Conservation (phyloP, 2,888 invertebrate genomes). For the Erebia epiphron region DNA sequence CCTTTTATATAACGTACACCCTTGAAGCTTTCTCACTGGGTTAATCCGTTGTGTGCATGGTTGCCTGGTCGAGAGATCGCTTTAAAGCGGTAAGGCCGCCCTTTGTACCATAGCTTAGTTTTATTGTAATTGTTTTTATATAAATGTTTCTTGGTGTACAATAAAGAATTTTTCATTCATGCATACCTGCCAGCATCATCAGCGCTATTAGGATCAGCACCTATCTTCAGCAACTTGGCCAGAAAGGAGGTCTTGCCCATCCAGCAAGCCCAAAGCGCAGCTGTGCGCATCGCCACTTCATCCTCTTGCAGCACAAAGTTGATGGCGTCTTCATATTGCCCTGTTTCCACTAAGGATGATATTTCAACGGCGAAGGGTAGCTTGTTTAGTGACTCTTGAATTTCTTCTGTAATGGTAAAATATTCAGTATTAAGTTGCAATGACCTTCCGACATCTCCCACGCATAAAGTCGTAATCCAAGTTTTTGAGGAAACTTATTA, state of each 20-base stretch:
- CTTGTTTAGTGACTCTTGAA: constrained; percentile 61
- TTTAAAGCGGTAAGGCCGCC: no score
- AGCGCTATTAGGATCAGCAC: constrained; percentile 84
- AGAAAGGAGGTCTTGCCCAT: constrained; percentile 81
- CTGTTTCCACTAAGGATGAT: constrained; percentile 64
- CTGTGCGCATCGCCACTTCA: constrained; percentile 72
- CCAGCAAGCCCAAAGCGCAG: constrained; percentile 85
- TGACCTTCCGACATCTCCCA: neutral
- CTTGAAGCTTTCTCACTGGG: no score
- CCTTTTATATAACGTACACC: no score
- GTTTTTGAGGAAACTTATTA: no score
- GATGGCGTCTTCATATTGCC: constrained; percentile 72
- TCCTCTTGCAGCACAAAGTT: constrained; percentile 51
- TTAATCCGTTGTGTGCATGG: no score
- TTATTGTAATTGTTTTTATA: no score
- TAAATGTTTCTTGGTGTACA: no score
- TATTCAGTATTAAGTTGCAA: neutral
- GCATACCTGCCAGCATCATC: constrained; percentile 89
- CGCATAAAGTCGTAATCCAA: no score
- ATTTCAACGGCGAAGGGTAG: constrained; percentile 77
- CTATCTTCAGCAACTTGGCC: constrained; percentile 77
- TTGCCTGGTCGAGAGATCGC: no score
- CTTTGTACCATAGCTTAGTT: no score
- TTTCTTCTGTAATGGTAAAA: constrained; percentile 60
- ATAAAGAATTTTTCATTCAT: no score